Base-by-base conservation (phyloP, 2,888 invertebrate species). In the Atrina japonica region DNA sequence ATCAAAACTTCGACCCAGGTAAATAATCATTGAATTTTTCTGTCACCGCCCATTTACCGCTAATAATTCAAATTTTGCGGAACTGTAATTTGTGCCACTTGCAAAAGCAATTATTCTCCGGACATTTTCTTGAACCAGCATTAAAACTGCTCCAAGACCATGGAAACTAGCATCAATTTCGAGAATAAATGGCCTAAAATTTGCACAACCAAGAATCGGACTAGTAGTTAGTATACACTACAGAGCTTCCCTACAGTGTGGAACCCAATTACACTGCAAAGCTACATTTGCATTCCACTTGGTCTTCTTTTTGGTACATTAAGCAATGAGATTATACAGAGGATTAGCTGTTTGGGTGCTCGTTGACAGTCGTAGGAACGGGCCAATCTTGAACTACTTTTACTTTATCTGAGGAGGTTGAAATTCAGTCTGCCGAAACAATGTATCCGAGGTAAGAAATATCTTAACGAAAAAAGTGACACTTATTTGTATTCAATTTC, bases 31-130 rank as follows among this genome's bases (percentile, higher is more conserved):
- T 29, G 25, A 73, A 76, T 43, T 76, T 74, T 11, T 74, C 68
- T n/a, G 60, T 56, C 21, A 73, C 59, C 3, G 77, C 73, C 78
- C 76, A 77, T 53, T 78, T 78, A 5, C 50, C 3, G 58, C 78
- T 7, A 78, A 58, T 23, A 72, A 53, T 52, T 76, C 76, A 21
- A 78, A 21, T 52, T 74, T 74, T 56, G 66, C 71, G 35, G 56
- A 71, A 27, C 70, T 74, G 56, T 77, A 77, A n/a, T 70, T 66
- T 27, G 25, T 18, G 30, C 52, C 58, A 23, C 66, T 68, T 9
- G 67, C 72, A 56, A 73, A 70, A 2, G 76, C 70, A 14, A 75
- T 53, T 5, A 61, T 65, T 25, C 53, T 11, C 21, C 41, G 35
- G n/a, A 60, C 58, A 11, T 58, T 67, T 23, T 53, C 64, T 21